Base-by-base conservation (phyloP, 2,888 invertebrate genomes). In the Cyclophora punctaria region DNA sequence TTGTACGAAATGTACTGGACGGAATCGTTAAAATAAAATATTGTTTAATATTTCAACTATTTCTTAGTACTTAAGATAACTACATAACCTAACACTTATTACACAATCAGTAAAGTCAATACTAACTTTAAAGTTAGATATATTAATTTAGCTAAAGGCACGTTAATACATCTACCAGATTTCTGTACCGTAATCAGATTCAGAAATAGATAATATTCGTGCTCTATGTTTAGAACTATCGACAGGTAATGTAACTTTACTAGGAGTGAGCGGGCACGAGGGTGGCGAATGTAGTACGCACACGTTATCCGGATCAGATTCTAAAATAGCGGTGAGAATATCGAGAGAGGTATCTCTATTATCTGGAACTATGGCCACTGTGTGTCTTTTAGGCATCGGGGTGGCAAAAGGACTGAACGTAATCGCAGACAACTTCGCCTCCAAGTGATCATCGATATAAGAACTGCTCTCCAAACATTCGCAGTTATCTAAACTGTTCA, bases 171-270 rank as follows among this genome's bases (percentile, higher is more conserved):
- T 67, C 84, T 89, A 94, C 95, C 95, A 95, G 73, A 94, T 94
- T 87, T 95, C 94, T 50, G 94, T 94, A 57, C 91, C 91, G 63
- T 89, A 90, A 61, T 92, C 91, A 7, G 91, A 86, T 69, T 87
- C 88, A 51, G 90, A 85, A 57, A 92, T 89, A 52, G 92, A 91
- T 58, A 94, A 86, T 56, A 93, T 91, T 71, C 92, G 89, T 52
- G 92, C 93, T 60, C 91, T 89, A 74, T 91, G 92, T 75, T 90
- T 87, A 54, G 85, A 87, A 58, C 90, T 84, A 78, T 92, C 92
- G 48, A 84, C 83, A 57, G 92, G 92, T 67, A 92, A 86, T 56
- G 91, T 91, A 50, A 92, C 91, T 75, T 91, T 91, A 75, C 88
- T 91, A 48, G 87, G 88, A 49, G 90, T 74, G 2, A 80, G 62